Evolutionary conservation across 2,113 vertebrate genomes (phyloP).

Genomic region (Microtus oregoni): DNA sequence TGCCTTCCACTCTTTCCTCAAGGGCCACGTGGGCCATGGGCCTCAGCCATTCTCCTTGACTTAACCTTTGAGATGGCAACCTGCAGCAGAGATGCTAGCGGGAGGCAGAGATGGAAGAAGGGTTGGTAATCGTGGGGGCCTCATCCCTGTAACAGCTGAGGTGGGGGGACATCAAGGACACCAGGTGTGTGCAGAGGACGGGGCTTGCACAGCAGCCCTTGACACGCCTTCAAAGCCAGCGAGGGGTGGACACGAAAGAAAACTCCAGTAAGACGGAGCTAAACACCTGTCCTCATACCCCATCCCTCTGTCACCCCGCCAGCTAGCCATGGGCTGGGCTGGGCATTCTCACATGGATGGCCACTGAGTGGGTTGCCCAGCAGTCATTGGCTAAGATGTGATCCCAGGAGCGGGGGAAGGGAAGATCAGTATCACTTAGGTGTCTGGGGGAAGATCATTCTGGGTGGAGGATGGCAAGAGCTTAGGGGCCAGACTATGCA

Average conservation of each 20-base stretch:
- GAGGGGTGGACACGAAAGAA: not conserved
- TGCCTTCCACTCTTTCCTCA: not conserved
- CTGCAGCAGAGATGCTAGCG: not conserved
- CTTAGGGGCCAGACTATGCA: not conserved
- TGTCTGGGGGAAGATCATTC: not conserved
- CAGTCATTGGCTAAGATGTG: not conserved
- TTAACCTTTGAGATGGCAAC: constrained; percentile 15
- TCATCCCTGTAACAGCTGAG: constrained; percentile 39
- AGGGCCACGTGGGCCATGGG: not conserved
- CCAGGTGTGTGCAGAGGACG: not conserved
- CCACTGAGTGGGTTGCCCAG: not conserved
- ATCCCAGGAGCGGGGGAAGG: not conserved
- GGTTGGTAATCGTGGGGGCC: constrained; percentile 46
- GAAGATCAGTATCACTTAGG: rapidly evolving
- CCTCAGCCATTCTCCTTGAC: not conserved
- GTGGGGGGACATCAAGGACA: constrained; percentile 61
- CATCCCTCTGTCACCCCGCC: rapidly evolving
- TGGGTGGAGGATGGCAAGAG: not conserved
- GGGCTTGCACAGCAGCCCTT: too few species aligned
- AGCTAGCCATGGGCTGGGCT: not conserved
- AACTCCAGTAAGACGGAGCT: rapidly evolving
- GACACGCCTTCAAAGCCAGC: not conserved
- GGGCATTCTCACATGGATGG: not conserved
- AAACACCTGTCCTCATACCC: rapidly evolving
- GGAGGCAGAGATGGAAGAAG: not conserved